Conservation (phyloP, 2,113 vertebrate genomes). For the Shinisaurus crocodilurus region DNA sequence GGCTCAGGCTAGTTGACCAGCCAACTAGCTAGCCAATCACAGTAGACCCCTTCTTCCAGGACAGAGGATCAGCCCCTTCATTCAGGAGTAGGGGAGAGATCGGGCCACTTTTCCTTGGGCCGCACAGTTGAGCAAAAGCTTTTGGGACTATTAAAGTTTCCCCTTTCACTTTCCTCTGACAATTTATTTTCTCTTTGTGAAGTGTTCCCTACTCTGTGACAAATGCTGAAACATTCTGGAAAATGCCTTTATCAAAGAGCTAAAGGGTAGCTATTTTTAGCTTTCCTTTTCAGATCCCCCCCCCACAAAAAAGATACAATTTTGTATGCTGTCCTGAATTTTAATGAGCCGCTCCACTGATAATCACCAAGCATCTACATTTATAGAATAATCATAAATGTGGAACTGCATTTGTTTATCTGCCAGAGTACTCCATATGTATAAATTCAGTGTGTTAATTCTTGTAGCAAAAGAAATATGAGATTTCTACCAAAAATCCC, state of each 20-base stretch:
- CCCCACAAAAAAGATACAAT: conserved; percentile 58
- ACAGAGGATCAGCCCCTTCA: too few species aligned
- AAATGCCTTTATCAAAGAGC: conserved; percentile 58
- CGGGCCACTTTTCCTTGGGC: conserved; percentile 43
- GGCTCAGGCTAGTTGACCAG: too few species aligned
- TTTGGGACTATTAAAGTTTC: conserved; percentile 50
- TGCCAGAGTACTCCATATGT: conserved; percentile 40
- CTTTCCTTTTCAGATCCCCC: conserved; percentile 63
- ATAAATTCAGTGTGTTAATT: conserved; percentile 54
- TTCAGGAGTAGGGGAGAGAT: conserved; percentile 58
- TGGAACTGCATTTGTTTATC: conserved; percentile 63
- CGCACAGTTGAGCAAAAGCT: conserved; percentile 12
- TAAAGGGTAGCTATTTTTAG: conserved; percentile 65
- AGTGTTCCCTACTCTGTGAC: conserved; percentile 57
- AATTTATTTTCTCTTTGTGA: conserved; percentile 63
- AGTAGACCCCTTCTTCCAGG: too few species aligned
- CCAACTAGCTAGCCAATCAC: too few species aligned
- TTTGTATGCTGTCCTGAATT: conserved; percentile 72
- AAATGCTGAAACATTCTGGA: conserved; percentile 54
- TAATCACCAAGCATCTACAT: conserved; percentile 69
- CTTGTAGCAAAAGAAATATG: conserved; percentile 49
- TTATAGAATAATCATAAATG: conserved; percentile 71
- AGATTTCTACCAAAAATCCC: conserved; percentile 53
- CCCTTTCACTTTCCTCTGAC: conserved; percentile 42
- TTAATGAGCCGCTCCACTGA: conserved; percentile 71